Conservation (phyloP, 2,113 vertebrate species). For the Passer montanus region DNA sequence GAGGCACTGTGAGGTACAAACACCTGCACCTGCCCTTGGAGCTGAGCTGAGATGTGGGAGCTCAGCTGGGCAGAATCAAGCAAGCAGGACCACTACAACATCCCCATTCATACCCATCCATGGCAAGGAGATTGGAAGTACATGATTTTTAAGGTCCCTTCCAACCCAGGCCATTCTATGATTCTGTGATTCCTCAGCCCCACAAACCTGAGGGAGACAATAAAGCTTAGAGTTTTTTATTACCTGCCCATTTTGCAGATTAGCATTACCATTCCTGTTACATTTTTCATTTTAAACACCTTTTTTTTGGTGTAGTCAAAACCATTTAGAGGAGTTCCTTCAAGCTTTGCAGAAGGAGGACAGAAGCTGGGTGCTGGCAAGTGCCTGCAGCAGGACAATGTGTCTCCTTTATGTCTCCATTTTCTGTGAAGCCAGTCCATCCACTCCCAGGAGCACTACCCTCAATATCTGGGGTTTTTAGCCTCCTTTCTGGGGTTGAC, state of each 20-base stretch:
- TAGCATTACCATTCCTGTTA: background rate
- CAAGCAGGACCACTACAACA: background rate
- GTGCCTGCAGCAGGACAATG: background rate
- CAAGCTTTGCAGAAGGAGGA: background rate
- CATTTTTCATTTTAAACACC: background rate
- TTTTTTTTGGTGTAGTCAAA: background rate
- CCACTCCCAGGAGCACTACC: background rate
- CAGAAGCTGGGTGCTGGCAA: background rate
- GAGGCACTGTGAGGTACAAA: background rate
- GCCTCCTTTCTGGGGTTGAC: background rate
- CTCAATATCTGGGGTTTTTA: accelerated
- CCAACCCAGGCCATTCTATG: background rate
- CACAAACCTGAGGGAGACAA: background rate
- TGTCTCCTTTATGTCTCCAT: background rate
- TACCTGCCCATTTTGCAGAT: background rate
- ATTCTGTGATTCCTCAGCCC: background rate
- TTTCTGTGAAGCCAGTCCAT: background rate
- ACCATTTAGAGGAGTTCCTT: background rate
- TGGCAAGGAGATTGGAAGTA: background rate
- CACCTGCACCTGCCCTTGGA: background rate
- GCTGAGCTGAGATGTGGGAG: background rate
- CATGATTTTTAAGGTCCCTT: background rate
- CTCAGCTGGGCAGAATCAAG: background rate
- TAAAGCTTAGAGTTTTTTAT: background rate
- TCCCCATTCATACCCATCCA: background rate